Conservation (phyloP, 2,888 invertebrate species). For the Drosophila lacicola region DNA sequence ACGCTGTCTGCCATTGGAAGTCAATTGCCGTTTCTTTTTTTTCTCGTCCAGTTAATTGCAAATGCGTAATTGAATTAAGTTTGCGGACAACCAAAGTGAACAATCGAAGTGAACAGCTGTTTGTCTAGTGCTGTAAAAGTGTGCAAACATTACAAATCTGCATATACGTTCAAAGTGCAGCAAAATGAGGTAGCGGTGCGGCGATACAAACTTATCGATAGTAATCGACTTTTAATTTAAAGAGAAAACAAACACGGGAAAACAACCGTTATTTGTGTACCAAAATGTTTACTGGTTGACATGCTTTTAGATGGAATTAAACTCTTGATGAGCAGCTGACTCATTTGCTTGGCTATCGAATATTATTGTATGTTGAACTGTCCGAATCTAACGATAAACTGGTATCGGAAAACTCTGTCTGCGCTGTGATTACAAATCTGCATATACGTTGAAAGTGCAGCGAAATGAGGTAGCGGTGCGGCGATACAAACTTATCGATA, state of each 20-base stretch:
- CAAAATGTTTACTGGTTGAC: constrained; percentile 19
- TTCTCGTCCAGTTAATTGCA: constrained; percentile 14
- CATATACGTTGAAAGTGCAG: background rate
- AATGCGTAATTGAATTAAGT: constrained; percentile 59
- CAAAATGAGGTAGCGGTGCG: constrained; percentile 12
- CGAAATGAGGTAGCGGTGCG: constrained; percentile 12
- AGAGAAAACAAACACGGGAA: background rate
- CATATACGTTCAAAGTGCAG: background rate
- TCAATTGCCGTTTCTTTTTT: constrained; percentile 1
- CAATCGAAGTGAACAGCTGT: constrained; percentile 34
- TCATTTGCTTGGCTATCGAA: too few relatives aligned
- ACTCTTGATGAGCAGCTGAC: constrained; percentile 33
- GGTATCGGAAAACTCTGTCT: too few relatives aligned
- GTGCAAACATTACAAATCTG: background rate
- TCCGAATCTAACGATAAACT: too few relatives aligned
- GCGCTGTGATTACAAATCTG: too few relatives aligned
- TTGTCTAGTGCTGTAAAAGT: constrained; percentile 21
- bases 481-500: constrained; percentile 1
- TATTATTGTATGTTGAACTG: too few relatives aligned
- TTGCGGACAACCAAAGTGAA: constrained; percentile 7
- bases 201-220: constrained; percentile 1
- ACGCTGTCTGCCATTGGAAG: constrained; percentile 65
- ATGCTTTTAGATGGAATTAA: constrained; percentile 11
- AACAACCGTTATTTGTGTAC: background rate
- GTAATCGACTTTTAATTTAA: background rate